Conservation (phyloP, 2,113 vertebrate species). For the Aldabrachelys gigantea region DNA sequence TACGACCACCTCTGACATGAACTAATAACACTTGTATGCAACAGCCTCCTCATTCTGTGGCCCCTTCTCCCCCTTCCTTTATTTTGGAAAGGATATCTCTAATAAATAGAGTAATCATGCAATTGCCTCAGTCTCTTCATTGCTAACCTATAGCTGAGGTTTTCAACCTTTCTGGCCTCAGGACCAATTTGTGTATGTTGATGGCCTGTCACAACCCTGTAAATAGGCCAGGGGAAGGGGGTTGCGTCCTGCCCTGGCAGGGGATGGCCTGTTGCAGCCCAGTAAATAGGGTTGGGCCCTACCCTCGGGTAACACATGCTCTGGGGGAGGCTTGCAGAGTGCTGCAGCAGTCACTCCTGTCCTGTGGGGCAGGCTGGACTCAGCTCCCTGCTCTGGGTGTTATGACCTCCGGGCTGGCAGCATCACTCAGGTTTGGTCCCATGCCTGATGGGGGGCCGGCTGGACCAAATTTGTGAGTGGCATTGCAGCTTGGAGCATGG, state of each 20-base stretch:
- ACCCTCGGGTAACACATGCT: neutral
- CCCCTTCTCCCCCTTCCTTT: constrained; percentile 25
- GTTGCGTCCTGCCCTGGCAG: neutral
- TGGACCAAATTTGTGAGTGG: neutral
- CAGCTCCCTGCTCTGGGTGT: neutral
- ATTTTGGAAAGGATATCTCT: constrained; percentile 44
- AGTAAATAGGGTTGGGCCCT: neutral
- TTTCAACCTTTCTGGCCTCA: neutral
- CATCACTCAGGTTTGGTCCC: neutral
- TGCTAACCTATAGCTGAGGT: neutral
- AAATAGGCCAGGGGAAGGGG: neutral
- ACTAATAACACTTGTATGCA: neutral
- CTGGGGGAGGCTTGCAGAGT: neutral
- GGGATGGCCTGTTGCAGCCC: neutral
- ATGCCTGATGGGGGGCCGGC: too few relatives aligned
- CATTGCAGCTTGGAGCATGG: too few relatives aligned
- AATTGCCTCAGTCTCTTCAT: neutral
- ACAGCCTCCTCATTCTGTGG: neutral
- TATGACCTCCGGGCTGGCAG: too few relatives aligned
- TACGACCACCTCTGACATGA: constrained; percentile 3
- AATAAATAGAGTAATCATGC: constrained; percentile 66
- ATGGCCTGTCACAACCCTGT: neutral
- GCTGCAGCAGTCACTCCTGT: neutral
- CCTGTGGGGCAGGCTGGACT: neutral
- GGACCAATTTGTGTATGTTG: neutral